Evolutionary conservation across 2,888 invertebrate genomes (phyloP).

Genomic region (Athalia circularis): DNA sequence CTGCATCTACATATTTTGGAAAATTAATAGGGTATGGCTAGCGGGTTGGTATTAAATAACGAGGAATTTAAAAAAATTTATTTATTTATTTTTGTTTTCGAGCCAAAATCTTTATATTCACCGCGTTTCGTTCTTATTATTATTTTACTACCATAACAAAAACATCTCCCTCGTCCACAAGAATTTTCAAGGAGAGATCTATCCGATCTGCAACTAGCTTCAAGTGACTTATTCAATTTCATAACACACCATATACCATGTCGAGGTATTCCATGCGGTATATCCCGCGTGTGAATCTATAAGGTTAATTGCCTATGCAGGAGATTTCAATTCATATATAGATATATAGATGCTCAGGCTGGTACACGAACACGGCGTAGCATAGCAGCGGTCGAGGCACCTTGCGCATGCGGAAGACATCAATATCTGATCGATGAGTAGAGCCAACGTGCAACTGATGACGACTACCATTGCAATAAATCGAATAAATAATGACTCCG

Average conservation of each 20-base stretch:
- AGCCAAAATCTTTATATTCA: not conserved
- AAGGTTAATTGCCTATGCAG: constrained; percentile 32
- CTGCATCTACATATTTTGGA: constrained; percentile 47
- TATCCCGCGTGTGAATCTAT: constrained; percentile 35
- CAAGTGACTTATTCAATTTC: not conserved
- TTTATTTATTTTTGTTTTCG: not conserved
- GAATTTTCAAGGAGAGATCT: no score
- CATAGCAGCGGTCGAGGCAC: constrained; percentile 31
- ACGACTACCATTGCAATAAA: constrained; percentile 45
- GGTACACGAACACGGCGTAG: not conserved
- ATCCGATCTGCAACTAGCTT: not conserved
- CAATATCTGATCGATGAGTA: constrained; percentile 45
- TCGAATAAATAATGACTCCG: constrained; percentile 46
- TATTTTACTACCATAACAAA: not conserved
- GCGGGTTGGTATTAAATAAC: constrained; percentile 44
- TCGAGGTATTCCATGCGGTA: not conserved
- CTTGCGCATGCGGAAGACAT: constrained; percentile 45
- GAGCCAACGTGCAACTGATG: constrained; percentile 44
- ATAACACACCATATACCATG: not conserved
- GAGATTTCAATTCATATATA: constrained; percentile 38
- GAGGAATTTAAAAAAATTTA: constrained; percentile 29
- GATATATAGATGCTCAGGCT: not conserved
- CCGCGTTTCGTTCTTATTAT: not conserved
- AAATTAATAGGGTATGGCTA: constrained; percentile 48
- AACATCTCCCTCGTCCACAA: no score